Evolutionary conservation across 2,113 vertebrate genomes (phyloP).

Genomic region (Engystomops pustulosus): DNA sequence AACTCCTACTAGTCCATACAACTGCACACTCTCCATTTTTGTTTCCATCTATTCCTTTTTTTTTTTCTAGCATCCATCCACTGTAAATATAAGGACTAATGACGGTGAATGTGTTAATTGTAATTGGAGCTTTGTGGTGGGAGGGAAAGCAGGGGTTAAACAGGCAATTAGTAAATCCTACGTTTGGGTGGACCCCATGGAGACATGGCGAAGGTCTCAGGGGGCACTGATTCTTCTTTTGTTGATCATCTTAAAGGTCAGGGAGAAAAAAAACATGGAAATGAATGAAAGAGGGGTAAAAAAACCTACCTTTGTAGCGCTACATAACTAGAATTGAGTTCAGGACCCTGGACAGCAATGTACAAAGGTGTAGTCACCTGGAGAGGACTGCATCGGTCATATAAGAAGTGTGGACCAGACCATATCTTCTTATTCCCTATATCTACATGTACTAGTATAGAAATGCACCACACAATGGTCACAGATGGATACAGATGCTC

Average conservation of each 20-base stretch:
- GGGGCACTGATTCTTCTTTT: no score
- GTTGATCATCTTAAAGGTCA: no score
- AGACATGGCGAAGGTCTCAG: no score
- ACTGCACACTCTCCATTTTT: neutral
- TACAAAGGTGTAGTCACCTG: slow-evolving; percentile 6
- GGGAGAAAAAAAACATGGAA: no score
- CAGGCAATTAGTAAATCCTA: neutral
- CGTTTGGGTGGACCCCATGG: neutral
- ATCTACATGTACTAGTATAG: no score
- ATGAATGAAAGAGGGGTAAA: no score
- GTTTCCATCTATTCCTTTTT: neutral
- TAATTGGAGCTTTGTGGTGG: neutral
- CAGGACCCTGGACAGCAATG: slow-evolving; percentile 30
- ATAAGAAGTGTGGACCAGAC: neutral
- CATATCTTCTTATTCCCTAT: no score
- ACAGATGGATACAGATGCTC: no score
- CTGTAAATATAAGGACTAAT: neutral
- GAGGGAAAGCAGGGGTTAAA: neutral
- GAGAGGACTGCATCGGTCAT: neutral
- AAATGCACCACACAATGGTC: no score
- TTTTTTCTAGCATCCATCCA: no score
- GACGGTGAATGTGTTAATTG: neutral
- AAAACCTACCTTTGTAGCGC: no score
- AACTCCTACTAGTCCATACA: slow-evolving; percentile 21
- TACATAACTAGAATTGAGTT: neutral